phyloP scores from a whole-genome alignment of 2,113 vertebrate species.

The Aptenodytes patagonicus region DNA sequence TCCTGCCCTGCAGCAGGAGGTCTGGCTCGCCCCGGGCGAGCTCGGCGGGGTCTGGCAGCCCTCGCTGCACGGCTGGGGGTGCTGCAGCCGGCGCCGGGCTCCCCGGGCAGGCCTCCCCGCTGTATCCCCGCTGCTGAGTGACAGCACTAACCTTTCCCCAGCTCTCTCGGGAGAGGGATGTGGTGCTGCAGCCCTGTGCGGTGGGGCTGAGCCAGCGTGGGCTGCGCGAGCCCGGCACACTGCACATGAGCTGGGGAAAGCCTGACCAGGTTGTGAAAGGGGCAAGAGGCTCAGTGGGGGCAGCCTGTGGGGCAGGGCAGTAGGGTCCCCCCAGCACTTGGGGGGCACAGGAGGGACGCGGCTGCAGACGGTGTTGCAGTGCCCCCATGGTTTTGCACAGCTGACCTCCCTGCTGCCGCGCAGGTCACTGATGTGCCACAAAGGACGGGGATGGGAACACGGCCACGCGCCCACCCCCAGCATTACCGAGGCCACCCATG shows the following conservation, averaged over 20 bases:
- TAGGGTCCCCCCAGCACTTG: not conserved
- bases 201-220: rapidly evolving
- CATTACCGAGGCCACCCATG: constrained; percentile 88
- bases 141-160: constrained; percentile 38
- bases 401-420: rapidly evolving
- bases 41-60: not conserved
- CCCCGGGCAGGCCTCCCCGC: not conserved
- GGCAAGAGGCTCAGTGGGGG: rapidly evolving
- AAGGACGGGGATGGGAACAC: not conserved
- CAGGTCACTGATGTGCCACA: not conserved
- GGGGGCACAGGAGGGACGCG: not conserved
- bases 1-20: not conserved
- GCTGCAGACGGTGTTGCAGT: not conserved
- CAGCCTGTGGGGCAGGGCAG: not conserved
- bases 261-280: not conserved
- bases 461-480: not conserved
- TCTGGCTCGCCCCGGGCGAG: rapidly evolving
- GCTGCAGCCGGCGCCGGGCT: not conserved
- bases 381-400: not conserved
- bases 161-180: not conserved
- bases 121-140: not conserved
- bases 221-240: rapidly evolving
- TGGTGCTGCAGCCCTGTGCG: not conserved
- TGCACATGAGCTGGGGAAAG: not conserved
- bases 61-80: not conserved